Evolutionary conservation across 30 jellyfish, hydroid and myxozoan species (phyloP), one percentile per base, ranked within the genome.

Genomic region (Aurelia aurita): DNA sequence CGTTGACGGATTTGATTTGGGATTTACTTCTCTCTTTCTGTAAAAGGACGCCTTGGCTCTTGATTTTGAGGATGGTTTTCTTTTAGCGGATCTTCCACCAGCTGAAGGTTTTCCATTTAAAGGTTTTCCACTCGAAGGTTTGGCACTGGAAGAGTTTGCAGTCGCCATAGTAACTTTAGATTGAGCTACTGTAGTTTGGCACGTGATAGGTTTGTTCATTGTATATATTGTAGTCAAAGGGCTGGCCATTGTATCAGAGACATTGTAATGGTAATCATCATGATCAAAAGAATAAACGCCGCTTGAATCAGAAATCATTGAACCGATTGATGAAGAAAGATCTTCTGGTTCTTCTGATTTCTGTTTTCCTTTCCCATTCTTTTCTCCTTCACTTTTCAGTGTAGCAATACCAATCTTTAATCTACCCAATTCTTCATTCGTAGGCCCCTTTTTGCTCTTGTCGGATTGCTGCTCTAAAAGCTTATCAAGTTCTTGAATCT

Each of bases 211-310:
- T 35, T 74, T 79, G 21, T 28, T 49, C 81, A 61, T 21, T 0
- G 29, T 39, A 18, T 47, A 27, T 12, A 45, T 32, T n/a, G 32
- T 35, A 1, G 23, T 83, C 46, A 59, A 27, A 26, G 45, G 43
- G 49, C 58, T 27, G 39, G 69, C 43, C n/a, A 60, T 47, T 19
- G 46, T 22, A 5, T 83, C 93, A 3, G 28, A 27, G 4, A 69
- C 81, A 58, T 22, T 51, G 21, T 70, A 67, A 23, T 54, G 80
- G 25, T 32, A 57, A 14, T 82, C 97, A 26, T 89, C 97, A 26
- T 73, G 91, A 73, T 89, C 97, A 27, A 88, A 89, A 1, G 98
- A 85, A 74, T 77, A 91, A 54, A 91, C 82, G 2, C 98, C 98
- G 62, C 98, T 91, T 29, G 98, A 91, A 23, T 91, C 96, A 4